Conservation (phyloP, 2,888 invertebrate genomes). For the Pomacea canaliculata region DNA sequence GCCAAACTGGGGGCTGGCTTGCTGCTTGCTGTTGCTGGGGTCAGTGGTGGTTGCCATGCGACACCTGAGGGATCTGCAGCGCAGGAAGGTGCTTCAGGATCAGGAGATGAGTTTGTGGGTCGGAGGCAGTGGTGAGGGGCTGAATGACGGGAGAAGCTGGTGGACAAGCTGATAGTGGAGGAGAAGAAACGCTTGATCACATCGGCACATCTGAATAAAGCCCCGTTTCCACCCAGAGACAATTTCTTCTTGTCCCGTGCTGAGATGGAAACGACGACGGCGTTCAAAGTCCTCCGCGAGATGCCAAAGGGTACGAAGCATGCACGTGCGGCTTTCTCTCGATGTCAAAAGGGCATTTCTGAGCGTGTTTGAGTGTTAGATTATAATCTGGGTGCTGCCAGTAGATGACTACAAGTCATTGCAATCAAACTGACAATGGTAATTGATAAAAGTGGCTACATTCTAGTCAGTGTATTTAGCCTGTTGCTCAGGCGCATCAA, state of each 20-base stretch:
- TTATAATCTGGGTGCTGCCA: too few species aligned
- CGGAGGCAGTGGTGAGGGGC: constrained; percentile 17
- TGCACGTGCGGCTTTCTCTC: not conserved
- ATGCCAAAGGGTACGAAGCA: constrained; percentile 49
- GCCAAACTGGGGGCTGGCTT: too few species aligned
- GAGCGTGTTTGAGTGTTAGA: not conserved
- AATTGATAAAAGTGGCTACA: too few species aligned
- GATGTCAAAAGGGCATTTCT: not conserved
- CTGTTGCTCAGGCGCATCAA: too few species aligned
- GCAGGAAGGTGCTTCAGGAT: constrained; percentile 17
- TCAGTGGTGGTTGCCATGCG: too few species aligned
- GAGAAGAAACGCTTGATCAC: constrained; percentile 16
- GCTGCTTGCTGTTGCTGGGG: too few species aligned
- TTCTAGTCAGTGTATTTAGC: too few species aligned
- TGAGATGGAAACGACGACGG: constrained; percentile 38
- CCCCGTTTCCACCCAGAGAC: constrained; percentile 36
- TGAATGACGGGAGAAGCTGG: constrained; percentile 25
- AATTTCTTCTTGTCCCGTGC: constrained; percentile 40
- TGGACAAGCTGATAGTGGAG: constrained; percentile 23
- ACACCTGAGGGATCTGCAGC: constrained; percentile 4
- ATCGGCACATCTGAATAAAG: constrained; percentile 24
- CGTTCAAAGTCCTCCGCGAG: constrained; percentile 39
- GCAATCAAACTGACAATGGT: too few species aligned
- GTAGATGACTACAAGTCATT: too few species aligned
- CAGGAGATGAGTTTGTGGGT: constrained; percentile 21